Base-by-base conservation (phyloP, 2,113 vertebrate species). In the Benitochromis conjunctus region DNA sequence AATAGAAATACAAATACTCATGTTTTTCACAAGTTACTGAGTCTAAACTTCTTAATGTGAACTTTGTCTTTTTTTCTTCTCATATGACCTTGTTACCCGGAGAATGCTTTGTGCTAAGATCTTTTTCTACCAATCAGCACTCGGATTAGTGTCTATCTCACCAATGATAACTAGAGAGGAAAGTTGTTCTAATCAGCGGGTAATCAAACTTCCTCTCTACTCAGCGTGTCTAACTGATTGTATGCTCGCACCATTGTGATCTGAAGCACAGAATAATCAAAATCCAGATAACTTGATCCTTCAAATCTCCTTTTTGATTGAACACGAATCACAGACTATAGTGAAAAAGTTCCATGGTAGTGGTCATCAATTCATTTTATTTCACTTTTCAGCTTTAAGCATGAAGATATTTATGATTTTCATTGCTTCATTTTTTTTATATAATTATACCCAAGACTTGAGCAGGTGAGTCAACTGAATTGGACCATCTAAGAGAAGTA, bases 191-290 rank as follows among this genome's bases (percentile, higher is more conserved):
- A 91, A 94, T 94, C 88, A 91, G 53, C 10, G 38, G 31, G 29
- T 93, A 93, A 94, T 95, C 92, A 91, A 60, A 57, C 76, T 41
- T 84, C 29, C 26, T 87, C 82, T 80, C 74, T 38, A 86, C 77
- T 87, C 85, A 14, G 51, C 80, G 38, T 55, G 56, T 74, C 82
- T 56, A 9, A 80, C 82, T 93, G 92, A 93, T 94, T 94, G 58
- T 79, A 51, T 57, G 60, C 76, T 86, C 38, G 2, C 13, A 76
- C 62, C 36, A 82, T 71, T 82, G 80, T 79, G 26, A 66, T 69
- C 56, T 64, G 80, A 88, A 51, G 38, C 78, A 62, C 14, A 82
- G 82, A 86, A 84, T 88, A 83, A 88, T 90, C 82, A 85, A 87
- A 92, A 80, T 82, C 87, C 71, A 85, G 88, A 88, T 83, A 89